phyloP scores from a whole-genome alignment of 1,140 invertebrate genomes.

The Contarinia nasturtii region DNA sequence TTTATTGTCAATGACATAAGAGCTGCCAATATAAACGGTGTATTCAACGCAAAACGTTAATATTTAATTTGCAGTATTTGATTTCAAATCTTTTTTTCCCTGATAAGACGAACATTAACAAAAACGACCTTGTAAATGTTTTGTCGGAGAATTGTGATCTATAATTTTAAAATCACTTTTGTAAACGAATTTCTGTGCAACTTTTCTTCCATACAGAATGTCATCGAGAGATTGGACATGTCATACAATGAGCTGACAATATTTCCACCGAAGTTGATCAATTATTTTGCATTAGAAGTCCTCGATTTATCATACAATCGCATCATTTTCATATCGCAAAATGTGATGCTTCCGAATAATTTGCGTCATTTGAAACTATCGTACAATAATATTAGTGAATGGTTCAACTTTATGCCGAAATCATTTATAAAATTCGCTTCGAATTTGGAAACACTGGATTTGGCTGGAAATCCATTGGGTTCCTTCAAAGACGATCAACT shows the following conservation, averaged over 20 bases:
- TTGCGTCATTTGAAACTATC: conserved; percentile 31
- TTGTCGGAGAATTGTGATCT: no score
- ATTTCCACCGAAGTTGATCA: conserved; percentile 26
- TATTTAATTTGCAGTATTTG: no score
- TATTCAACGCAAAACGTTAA: no score
- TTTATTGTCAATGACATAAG: no score
- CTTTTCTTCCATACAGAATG: neutral
- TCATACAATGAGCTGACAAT: conserved; percentile 28
- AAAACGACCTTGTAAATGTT: no score
- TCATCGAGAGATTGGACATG: conserved; percentile 25
- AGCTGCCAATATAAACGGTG: no score
- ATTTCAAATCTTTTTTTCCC: no score
- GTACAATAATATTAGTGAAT: conserved; percentile 30
- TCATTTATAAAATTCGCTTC: conserved; percentile 20
- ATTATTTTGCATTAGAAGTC: conserved; percentile 25
- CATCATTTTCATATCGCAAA: conserved; percentile 21
- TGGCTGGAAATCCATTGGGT: conserved; percentile 28
- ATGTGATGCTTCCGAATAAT: conserved; percentile 27
- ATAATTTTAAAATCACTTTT: no score
- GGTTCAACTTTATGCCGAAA: conserved; percentile 29
- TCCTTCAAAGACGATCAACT: conserved; percentile 22
- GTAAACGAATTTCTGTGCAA: no score
- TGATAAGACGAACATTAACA: no score
- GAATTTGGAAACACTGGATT: conserved; percentile 26
- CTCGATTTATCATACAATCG: conserved; percentile 34